Evolutionary conservation across 1,140 invertebrate genomes (phyloP).

Genomic region (Notospermus geniculatus): DNA sequence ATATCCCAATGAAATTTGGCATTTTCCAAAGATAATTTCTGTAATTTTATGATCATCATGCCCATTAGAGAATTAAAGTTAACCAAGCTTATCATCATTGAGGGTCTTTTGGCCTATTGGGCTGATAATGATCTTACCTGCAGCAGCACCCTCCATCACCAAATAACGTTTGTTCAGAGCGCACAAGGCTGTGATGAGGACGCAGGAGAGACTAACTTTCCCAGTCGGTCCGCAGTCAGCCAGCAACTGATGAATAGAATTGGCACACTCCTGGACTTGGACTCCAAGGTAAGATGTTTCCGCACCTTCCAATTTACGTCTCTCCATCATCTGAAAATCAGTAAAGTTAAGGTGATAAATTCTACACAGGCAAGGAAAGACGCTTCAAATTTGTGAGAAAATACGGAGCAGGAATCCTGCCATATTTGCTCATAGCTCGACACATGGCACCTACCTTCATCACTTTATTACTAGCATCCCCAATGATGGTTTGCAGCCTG

Average conservation of each 20-base stretch:
- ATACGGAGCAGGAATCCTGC: no score
- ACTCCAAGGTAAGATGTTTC: constrained; percentile 34
- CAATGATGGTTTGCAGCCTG: constrained; percentile 44
- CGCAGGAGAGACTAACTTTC: constrained; percentile 45
- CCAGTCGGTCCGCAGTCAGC: constrained; percentile 47
- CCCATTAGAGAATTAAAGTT: no score
- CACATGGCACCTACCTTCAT: constrained; percentile 46
- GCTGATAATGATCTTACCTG: constrained; percentile 57
- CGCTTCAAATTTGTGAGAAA: no score
- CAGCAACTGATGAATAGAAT: constrained; percentile 44
- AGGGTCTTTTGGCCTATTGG: no score
- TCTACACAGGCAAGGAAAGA: no score
- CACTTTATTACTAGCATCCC: constrained; percentile 45
- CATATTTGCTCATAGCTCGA: no score
- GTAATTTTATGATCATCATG: no score
- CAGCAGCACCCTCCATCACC: constrained; percentile 76
- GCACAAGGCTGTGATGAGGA: constrained; percentile 63
- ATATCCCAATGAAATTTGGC: no score
- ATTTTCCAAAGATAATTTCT: no score
- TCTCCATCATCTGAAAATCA: constrained; percentile 43
- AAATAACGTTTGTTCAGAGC: constrained; percentile 72
- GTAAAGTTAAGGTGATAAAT: no score
- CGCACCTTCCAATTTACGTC: constrained; percentile 37
- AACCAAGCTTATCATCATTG: no score
- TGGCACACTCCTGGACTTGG: constrained; percentile 41